These are phyloP conservation scores for Pteromalus puparum DNA, from an alignment of 1,140 invertebrate species.

Conservation along the genomic window DNA sequence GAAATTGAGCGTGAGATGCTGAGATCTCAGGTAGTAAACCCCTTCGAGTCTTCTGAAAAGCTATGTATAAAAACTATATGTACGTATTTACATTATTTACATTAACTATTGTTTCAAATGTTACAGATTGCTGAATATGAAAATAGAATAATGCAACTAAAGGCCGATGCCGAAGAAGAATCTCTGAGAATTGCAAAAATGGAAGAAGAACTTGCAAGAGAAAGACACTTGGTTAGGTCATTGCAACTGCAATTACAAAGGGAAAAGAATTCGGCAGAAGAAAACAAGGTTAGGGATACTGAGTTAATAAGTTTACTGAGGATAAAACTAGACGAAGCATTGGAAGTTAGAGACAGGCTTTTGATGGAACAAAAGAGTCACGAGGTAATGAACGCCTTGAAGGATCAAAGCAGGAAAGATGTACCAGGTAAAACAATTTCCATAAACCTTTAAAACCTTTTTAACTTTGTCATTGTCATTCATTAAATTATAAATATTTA, in stretches of 20 bases:
- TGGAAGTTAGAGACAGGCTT: constrained; percentile 43
- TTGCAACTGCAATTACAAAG: constrained; percentile 64
- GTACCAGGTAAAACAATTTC: constrained; percentile 24
- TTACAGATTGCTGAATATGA: constrained; percentile 65
- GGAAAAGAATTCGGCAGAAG: constrained; percentile 59
- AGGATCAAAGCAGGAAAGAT: constrained; percentile 6
- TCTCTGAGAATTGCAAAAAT: constrained; percentile 60
- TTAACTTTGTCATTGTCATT: not conserved
- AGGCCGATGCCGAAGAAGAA: constrained; percentile 64
- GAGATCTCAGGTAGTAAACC: constrained; percentile 62
- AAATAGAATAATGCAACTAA: constrained; percentile 67
- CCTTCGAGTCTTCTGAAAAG: not conserved
- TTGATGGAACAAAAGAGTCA: constrained; percentile 40
- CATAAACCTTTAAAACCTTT: not conserved
- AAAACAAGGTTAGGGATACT: constrained; percentile 64
- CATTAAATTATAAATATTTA: not conserved
- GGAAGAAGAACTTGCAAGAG: constrained; percentile 65
- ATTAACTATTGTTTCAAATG: not conserved
- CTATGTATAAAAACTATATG: no score
- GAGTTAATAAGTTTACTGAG: constrained; percentile 63
- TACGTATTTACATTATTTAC: not conserved
- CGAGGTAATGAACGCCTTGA: constrained; percentile 27
- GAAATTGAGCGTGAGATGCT: constrained; percentile 69
- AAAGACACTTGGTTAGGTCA: constrained; percentile 62
- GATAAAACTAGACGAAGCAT: constrained; percentile 46